Percentiles rank a stretch among this genome's conserved stretches.
Evolutionary conservation across 2,113 vertebrate species (phyloP).

Genomic region (Corythaixoides concolor): DNA sequence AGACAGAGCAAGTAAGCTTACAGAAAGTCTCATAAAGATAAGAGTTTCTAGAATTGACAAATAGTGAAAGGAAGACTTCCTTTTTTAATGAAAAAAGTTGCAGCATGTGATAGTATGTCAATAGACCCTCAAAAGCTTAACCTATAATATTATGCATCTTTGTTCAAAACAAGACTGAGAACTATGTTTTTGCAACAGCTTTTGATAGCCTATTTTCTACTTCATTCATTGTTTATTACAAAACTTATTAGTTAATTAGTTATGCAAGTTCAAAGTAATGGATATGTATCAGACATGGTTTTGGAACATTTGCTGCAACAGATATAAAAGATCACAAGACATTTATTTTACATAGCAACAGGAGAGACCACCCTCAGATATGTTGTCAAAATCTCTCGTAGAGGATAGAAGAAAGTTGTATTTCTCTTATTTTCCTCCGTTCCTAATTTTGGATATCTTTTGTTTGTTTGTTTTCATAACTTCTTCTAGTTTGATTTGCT

Average conservation of each 20-base stretch:
- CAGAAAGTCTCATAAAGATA: neutral
- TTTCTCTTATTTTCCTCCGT: neutral
- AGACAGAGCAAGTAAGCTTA: neutral
- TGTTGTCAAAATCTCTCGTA: neutral
- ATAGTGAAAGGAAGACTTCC: neutral
- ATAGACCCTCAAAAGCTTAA: neutral
- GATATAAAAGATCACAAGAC: neutral
- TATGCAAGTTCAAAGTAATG: neutral
- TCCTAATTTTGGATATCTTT: neutral
- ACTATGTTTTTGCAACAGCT: neutral
- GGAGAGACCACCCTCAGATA: neutral
- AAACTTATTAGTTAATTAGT: neutral
- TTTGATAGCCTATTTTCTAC: neutral
- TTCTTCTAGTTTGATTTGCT: neutral
- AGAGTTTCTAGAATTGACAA: neutral
- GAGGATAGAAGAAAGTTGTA: neutral
- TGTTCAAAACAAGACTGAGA: neutral
- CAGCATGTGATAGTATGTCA: neutral
- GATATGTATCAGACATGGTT: neutral
- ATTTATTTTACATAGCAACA: neutral
- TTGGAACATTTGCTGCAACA: neutral
- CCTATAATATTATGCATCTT: neutral
- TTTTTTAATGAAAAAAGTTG: neutral
- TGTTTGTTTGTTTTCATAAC: neutral
- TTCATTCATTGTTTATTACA: neutral